A percentile compares a stretch with the other conserved stretches of the same genome.
These are phyloP conservation scores for Hydropsyche tenuis DNA, from an alignment of 1,140 invertebrate species.

Conservation along the genomic window DNA sequence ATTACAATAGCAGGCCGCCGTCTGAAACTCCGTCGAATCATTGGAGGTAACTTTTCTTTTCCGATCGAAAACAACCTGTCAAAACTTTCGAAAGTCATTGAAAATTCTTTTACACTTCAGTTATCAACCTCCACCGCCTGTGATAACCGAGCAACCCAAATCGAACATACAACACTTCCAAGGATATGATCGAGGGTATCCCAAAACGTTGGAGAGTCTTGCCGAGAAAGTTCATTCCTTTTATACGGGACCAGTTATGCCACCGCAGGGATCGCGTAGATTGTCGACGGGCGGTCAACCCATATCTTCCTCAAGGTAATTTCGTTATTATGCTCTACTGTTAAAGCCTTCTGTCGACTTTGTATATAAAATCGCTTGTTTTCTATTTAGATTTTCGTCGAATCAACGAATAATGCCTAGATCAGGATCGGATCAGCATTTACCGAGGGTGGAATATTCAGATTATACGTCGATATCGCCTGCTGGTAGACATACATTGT, in stretches of 20 bases:
- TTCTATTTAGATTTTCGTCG: constrained; percentile 54
- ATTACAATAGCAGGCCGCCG: constrained; percentile 78
- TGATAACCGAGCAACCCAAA: constrained; percentile 90
- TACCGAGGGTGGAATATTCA: constrained; percentile 81
- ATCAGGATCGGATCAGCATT: constrained; percentile 84
- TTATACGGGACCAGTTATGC: constrained; percentile 65
- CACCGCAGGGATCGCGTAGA: constrained; percentile 53
- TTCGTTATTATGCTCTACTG: neutral
- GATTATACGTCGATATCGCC: constrained; percentile 66
- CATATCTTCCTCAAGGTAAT: constrained; percentile 51
- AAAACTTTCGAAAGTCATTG: neutral
- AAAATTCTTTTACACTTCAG: constrained; percentile 53
- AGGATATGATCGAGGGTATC: constrained; percentile 80
- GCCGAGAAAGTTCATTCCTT: constrained; percentile 90
- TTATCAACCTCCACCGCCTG: constrained; percentile 74
- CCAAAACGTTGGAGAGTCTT: constrained; percentile 88
- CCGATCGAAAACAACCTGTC: neutral
- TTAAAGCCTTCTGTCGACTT: neutral
- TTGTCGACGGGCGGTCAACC: constrained; percentile 61
- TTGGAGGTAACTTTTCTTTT: constrained; percentile 42
- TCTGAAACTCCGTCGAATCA: constrained; percentile 54
- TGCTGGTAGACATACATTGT: constrained; percentile 74
- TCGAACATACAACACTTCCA: constrained; percentile 80
- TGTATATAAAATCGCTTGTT: constrained; percentile 13
- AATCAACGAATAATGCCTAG: constrained; percentile 71